phyloP scores from a whole-genome alignment of 2,888 invertebrate species.

The Folsomia candida region DNA sequence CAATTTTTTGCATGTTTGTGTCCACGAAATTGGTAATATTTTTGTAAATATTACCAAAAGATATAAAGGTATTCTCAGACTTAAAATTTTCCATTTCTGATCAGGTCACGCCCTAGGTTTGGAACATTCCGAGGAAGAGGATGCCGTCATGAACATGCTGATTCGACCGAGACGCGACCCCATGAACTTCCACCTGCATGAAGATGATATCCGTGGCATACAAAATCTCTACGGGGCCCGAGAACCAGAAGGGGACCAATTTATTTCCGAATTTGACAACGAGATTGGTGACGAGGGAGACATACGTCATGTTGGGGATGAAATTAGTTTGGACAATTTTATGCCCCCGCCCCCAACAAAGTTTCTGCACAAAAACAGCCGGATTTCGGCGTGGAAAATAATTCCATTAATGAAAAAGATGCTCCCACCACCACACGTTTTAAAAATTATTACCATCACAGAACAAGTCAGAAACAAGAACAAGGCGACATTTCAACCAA shows the following conservation, averaged over 20 bases:
- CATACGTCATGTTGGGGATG: constrained; percentile 9
- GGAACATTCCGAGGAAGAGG: constrained; percentile 17
- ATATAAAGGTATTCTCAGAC: neutral
- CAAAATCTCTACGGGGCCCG: constrained; percentile 19
- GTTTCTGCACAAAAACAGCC: neutral
- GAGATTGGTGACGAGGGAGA: too few species aligned
- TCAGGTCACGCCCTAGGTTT: constrained; percentile 40
- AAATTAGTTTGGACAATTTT: constrained; percentile 12
- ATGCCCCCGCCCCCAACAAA: neutral
- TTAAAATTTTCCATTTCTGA: neutral
- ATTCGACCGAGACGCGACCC: constrained; percentile 11
- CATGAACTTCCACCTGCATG: constrained; percentile 23
- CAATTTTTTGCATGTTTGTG: constrained; percentile 32
- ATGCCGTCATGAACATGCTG: constrained; percentile 34
- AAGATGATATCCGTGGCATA: constrained; percentile 34
- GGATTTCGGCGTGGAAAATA: constrained; percentile 15
- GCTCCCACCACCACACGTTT: too few species aligned
- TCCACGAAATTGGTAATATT: constrained; percentile 25
- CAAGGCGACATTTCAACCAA: too few species aligned
- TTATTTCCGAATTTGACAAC: too few species aligned
- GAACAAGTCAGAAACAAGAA: too few species aligned
- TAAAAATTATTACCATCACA: too few species aligned
- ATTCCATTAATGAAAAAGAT: too few species aligned
- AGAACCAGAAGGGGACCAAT: too few species aligned
- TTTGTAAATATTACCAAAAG: neutral